Evolutionary conservation across 2,113 vertebrate genomes (phyloP), one percentile per base, ranked within the genome.

Genomic region (Microtus montanus): DNA sequence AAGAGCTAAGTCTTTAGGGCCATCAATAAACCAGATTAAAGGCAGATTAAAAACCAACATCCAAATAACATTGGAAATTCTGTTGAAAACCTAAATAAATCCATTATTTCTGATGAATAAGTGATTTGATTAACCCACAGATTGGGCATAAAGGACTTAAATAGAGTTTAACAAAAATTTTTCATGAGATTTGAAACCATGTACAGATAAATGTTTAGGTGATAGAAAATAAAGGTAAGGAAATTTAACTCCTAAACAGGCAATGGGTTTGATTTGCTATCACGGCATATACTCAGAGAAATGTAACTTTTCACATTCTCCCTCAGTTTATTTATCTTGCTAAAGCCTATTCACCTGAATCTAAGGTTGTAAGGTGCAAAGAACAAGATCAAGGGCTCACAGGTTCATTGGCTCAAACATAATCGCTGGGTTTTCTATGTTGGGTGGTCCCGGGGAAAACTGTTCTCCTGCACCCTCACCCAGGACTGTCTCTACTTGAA

Each of bases 11-110:
- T 61, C 14, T 49, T 90, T 35, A 86, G 82, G 58, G n/a, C 70
- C n/a, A 80, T 22, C 70, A 85, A 12, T 35, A 80, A 61, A 66
- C 64, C 22, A 94, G 44, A 87, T 80, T 41, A 84, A 87, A 49
- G 44, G 38, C 35, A 94, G 75, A 94, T 75, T 82, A 85, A 94
- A 95, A 41, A 87, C 73, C 15, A 89, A 11, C 38, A 61, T 91
- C n/a, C n/a, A 92, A 64, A 12, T 74, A 90, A 86, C 47, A 47
- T 74, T 66, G 87, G 79, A 92, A 90, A 93, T 84, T 71, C 83
- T 84, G 33, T n/a, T 80, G 24, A 73, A 95, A 95, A 52, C 66
- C 84, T 54, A 93, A 92, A 77, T 33, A 93, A 87, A 70, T 80
- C 35, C 15, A 75, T 61, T 86, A 33, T 93, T 96, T 83, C 90